Evolutionary conservation across 2,113 vertebrate species (phyloP), one percentile per base, ranked within the genome.

Genomic region (Lichenostomus cassidix): DNA sequence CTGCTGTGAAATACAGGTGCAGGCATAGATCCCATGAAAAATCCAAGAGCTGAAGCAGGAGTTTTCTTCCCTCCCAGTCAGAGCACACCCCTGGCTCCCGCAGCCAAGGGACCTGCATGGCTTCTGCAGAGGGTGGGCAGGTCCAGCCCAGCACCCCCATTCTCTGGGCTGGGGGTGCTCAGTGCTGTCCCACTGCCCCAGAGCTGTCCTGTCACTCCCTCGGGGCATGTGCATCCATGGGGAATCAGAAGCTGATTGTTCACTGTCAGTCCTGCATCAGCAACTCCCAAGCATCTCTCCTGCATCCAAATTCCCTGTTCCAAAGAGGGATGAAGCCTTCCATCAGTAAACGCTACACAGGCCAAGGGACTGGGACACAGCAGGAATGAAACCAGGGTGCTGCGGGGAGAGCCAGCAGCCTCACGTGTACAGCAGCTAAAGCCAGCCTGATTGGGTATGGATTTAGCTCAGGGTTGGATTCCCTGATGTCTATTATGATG

Each of bases 201-300:
- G 11, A 44, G 19, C 31, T 3, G 13, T 5, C 35, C 12, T 1
- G 9, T 5, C 47, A 3, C 53, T 33, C 13, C 0, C 73, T 6
- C 15, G 22, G 5, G 65, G 35, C 33, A 3, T 2, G 0, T 11
- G n/a, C 58, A 16, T 8, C 74, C 27, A 1, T 0, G 2, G 8
- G 35, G 58, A 49, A 31, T 11, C 31, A 59, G 53, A 1, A 11
- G 5, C 49, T 39, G 47, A 12, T 20, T 12, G 5, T 7, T 58
- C 65, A 3, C 25, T 37, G 14, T 2, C 68, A 52, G 60, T 64
- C n/a, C 56, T 5, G 2, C 14, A 6, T 5, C 35, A 74, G 18
- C 82, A 29, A 2, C 44, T 33, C 68, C 58, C n/a, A 16, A 74
- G 28, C 12, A n/a, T 9, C 59, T 27, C 29, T 39, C 42, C 52